These are phyloP conservation scores for Ceuthmochares aereus DNA, from an alignment of 2,113 vertebrate species.

Conservation along the genomic window DNA sequence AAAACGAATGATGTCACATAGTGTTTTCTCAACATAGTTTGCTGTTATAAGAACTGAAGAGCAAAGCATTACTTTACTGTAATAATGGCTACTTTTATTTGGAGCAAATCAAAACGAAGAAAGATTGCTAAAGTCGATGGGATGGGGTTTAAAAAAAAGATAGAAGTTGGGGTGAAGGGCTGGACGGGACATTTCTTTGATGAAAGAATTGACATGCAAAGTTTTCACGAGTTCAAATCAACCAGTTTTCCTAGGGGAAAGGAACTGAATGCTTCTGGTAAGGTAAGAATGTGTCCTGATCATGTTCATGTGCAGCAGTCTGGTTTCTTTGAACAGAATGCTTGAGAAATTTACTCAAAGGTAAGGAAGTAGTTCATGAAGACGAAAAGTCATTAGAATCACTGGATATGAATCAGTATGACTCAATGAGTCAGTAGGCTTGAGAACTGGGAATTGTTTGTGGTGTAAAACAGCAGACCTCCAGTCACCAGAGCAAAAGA, in stretches of 20 bases:
- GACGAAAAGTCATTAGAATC: neutral
- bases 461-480: constrained; percentile 1
- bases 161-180: accelerated
- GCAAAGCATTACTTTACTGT: neutral
- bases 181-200: neutral
- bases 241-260: neutral
- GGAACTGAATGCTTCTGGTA: neutral
- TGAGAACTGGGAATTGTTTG: constrained; percentile 48
- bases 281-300: accelerated
- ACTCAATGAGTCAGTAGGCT: constrained; percentile 38
- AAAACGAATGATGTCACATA: neutral
- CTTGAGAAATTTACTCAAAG: constrained; percentile 29
- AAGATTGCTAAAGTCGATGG: neutral
- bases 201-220: neutral
- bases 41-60: neutral
- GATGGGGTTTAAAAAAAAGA: neutral
- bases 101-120: neutral
- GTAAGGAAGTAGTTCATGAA: neutral
- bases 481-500: neutral
- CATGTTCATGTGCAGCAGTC: accelerated
- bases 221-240: neutral
- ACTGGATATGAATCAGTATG: constrained; percentile 47
- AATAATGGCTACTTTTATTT: neutral
- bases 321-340: neutral
- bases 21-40: neutral